These are phyloP conservation scores for Aphaenogaster ashmeadi DNA, from an alignment of 1,140 invertebrate species.

Conservation along the genomic window DNA sequence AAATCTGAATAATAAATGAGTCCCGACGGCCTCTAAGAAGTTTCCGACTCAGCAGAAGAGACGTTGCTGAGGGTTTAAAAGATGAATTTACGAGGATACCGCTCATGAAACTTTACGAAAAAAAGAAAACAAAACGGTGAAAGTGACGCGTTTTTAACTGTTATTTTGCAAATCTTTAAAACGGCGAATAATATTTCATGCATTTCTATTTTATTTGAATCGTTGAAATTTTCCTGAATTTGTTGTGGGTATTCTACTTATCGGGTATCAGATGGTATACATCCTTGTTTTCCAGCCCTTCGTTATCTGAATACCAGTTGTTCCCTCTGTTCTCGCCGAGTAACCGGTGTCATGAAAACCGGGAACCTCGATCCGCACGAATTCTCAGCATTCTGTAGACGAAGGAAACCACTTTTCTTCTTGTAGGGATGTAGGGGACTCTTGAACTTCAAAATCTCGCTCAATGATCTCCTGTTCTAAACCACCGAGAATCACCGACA, in stretches of 20 bases:
- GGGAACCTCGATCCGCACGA: slow-evolving; percentile 12
- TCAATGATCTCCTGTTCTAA: slow-evolving; percentile 38
- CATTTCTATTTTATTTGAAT: not conserved
- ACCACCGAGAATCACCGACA: slow-evolving; percentile 60
- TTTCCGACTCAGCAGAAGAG: slow-evolving; percentile 84
- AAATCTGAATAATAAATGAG: slow-evolving; percentile 88
- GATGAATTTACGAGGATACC: slow-evolving; percentile 82
- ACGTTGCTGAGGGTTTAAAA: slow-evolving; percentile 80
- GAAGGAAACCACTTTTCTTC: slow-evolving; percentile 62
- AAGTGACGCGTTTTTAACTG: not conserved
- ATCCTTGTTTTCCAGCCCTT: slow-evolving; percentile 11
- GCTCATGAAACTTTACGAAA: slow-evolving; percentile 47
- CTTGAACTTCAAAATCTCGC: slow-evolving; percentile 68
- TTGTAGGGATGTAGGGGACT: slow-evolving; percentile 35
- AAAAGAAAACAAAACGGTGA: slow-evolving; percentile 20
- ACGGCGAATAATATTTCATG: not conserved
- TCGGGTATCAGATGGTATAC: slow-evolving; percentile 21
- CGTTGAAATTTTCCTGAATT: slow-evolving; percentile 5
- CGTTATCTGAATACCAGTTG: slow-evolving; percentile 54
- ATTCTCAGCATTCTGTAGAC: slow-evolving; percentile 67
- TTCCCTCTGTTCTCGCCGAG: slow-evolving; percentile 33
- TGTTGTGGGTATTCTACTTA: slow-evolving; percentile 7
- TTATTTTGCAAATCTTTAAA: slow-evolving; percentile 1
- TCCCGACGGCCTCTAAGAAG: slow-evolving; percentile 87
- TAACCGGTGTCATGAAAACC: slow-evolving; percentile 53